Evolutionary conservation across 2,113 vertebrate genomes (phyloP), one percentile per base, ranked within the genome.

Genomic region (Cryptomyrus ogoouensis): DNA sequence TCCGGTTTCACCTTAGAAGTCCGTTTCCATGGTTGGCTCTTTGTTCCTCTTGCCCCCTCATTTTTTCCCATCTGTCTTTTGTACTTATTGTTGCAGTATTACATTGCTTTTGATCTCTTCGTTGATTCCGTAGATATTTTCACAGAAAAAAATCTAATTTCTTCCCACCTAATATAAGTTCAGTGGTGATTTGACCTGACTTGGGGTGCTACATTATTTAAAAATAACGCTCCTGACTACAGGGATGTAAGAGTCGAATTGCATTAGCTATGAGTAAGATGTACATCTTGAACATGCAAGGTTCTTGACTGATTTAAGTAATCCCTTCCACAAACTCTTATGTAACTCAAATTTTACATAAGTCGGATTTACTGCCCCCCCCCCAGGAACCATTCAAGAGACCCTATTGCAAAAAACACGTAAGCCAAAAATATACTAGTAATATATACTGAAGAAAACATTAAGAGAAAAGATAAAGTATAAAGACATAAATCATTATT

Each of bases 61-160:
- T 17, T 52, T n/a, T 27, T 12, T 66, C 52, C 46, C 89, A 35
- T 88, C 19, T 90, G 84, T n/a, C 88, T 83, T 62, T 56, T 88
- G 7, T 50, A 19, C 87, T 83, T 31, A 90, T 91, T 88, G 2
- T 83, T 86, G 58, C 66, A 31, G 9, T 74, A 12, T 42, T 47
- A 47, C 80, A 83, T 47, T 83, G 80, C 21, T 83, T 83, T 83
- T 44, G 17, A 83, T n/a, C 15, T 83, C 80, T 47, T 47, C n/a
- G 24, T 21, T 42, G 27, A 3, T n/a, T 47, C 21, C 0, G 5
- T 27, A 1, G 9, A 44, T 21, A 21, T 84, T 47, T 84, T 47
- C 7, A 21, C 7, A 47, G 17, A 12, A 3, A 47, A n/a, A 84
- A 47, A 84, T 84, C 83, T 46, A 0, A 47, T 84, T 84, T 84